These are phyloP conservation scores for Coecobrya sp. DNA, from an alignment of 2,888 invertebrate species.

Conservation along the genomic window DNA sequence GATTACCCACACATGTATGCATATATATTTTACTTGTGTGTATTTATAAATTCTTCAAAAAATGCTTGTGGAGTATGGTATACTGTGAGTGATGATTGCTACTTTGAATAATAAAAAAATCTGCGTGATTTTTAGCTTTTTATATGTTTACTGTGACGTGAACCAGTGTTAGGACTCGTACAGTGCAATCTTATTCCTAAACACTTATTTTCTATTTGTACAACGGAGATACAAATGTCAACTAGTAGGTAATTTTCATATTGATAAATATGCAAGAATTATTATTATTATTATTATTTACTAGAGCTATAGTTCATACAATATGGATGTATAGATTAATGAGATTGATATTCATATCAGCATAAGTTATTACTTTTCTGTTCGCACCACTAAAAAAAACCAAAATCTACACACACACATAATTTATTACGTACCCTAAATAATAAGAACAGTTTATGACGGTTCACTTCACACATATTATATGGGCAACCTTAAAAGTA, in stretches of 20 bases:
- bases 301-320: not conserved
- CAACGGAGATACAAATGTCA: slow-evolving; percentile 54
- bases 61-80: slow-evolving; percentile 7
- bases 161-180: not conserved
- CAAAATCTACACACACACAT: slow-evolving; percentile 37
- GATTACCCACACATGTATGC: not conserved
- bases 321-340: slow-evolving; percentile 50
- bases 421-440: slow-evolving; percentile 23
- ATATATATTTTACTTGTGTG: not conserved
- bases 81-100: slow-evolving; percentile 53
- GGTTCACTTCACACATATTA: not conserved
- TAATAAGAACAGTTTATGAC: slow-evolving; percentile 19
- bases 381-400: slow-evolving; percentile 66
- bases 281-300: not conserved
- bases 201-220: slow-evolving; percentile 6
- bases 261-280: slow-evolving; percentile 38
- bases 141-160: not conserved
- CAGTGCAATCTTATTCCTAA: not conserved
- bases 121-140: not conserved
- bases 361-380: slow-evolving; percentile 59
- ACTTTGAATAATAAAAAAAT: slow-evolving; percentile 32
- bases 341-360: slow-evolving; percentile 71
- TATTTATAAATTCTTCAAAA: slow-evolving; percentile 25
- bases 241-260: slow-evolving; percentile 4
- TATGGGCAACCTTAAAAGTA: not conserved